Evolutionary conservation across 2,797 vertebrate species (phyloP), one percentile per base, ranked within the genome.

Genomic region (Mus spretus): DNA sequence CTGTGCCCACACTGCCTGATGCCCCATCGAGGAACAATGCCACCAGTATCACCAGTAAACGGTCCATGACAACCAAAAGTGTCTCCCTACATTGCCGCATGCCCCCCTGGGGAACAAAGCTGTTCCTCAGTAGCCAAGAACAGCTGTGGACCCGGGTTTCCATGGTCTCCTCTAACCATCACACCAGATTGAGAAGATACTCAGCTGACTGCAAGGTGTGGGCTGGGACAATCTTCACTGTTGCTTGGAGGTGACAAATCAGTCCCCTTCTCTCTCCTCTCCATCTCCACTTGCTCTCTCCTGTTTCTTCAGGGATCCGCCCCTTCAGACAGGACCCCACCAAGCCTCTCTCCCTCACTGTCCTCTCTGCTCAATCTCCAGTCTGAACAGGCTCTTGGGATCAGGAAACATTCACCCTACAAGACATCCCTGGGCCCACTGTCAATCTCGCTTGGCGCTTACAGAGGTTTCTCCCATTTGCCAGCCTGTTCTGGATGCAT

Each of bases 381-480:
- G 0, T 63, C 19, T 0, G 19, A 59, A 85, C 67, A 2, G 0
- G 47, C 78, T 89, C 79, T 26, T 0, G 0, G 31, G 24, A 87
- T 47, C 53, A 7, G 55, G 59, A 95, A 97, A 82, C 89, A 4
- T 67, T 94, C 59, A 31, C 80, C 86, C 96, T 95, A 91, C 96
- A 92, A 7, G 61, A 70, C 3, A 75, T 24, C 14, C 83, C 83
- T n/a, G 67, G 61, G 78, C 89, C 10, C 3, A 20, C 78, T 97
- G 98, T 98, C 98, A 95, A n/a, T 98, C 98, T 97, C 96, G 65
- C 90, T 98, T 98, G 98, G 96, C 97, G 90, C 98, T 94, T 97
- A 97, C 97, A 98, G 94, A 94, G 70, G 19, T 83, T 95, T 94
- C 89, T 26, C 90, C 94, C 95, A 93, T 97, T 97, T 97, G 96